Conservation (phyloP, 2,113 vertebrate genomes). For the Xiphophorus hellerii region DNA sequence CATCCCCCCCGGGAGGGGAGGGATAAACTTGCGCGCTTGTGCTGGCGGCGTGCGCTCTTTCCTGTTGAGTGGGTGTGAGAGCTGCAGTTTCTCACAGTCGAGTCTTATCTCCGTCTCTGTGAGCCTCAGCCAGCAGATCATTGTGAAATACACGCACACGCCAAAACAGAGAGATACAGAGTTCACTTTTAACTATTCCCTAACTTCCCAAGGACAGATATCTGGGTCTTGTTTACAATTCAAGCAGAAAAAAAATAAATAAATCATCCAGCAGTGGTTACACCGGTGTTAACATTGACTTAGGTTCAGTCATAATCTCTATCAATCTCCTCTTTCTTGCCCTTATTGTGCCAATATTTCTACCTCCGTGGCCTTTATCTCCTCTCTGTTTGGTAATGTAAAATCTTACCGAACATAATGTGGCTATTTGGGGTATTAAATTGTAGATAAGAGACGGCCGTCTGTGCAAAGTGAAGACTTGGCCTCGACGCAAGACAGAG, state of each 20-base stretch:
- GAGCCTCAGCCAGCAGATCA: slow-evolving; percentile 67
- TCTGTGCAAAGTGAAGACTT: slow-evolving; percentile 28
- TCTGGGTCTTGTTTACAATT: slow-evolving; percentile 66
- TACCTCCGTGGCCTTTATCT: slow-evolving; percentile 9
- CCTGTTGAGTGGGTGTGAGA: slow-evolving; percentile 72
- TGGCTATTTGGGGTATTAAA: slow-evolving; percentile 16
- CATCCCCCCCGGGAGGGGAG: neutral
- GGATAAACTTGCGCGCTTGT: neutral
- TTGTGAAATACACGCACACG: slow-evolving; percentile 68
- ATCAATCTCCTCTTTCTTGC: neutral
- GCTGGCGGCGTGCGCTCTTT: slow-evolving; percentile 26
- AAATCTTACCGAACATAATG: neutral
- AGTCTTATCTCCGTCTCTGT: slow-evolving; percentile 72
- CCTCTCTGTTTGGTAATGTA: slow-evolving; percentile 5
- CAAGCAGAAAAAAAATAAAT: slow-evolving; percentile 51
- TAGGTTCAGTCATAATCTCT: neutral
- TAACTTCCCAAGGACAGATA: slow-evolving; percentile 66
- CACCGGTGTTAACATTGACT: slow-evolving; percentile 30
- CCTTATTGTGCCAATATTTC: neutral
- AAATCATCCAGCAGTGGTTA: slow-evolving; percentile 51
- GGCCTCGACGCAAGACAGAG: slow-evolving; percentile 26
- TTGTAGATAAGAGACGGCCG: slow-evolving; percentile 7
- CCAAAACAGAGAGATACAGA: slow-evolving; percentile 42
- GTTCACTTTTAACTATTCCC: slow-evolving; percentile 67
- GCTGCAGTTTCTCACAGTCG: slow-evolving; percentile 77